These are phyloP conservation scores for Cyclophora punctaria DNA, from an alignment of 2,888 invertebrate species.

Conservation along the genomic window DNA sequence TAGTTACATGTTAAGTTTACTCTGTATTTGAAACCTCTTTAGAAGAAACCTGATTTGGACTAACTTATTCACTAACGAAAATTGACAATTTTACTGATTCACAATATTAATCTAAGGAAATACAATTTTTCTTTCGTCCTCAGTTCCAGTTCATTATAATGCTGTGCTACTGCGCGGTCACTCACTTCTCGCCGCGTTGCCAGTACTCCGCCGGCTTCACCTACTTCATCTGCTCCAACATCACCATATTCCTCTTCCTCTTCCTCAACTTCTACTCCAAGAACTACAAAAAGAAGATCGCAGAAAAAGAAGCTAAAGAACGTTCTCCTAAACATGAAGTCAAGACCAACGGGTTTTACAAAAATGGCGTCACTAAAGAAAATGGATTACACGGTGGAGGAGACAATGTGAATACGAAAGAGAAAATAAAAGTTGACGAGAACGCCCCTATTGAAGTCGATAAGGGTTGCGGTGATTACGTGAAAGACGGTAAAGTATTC, in stretches of 20 bases:
- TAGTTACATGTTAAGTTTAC: neutral
- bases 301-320: constrained; percentile 36
- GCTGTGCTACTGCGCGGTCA: constrained; percentile 76
- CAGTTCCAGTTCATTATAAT: constrained; percentile 81
- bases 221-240: constrained; percentile 71
- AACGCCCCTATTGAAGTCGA: constrained; percentile 49
- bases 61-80: neutral
- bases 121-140: neutral
- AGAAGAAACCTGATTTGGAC: neutral
- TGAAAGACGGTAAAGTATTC: constrained; percentile 49
- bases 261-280: constrained; percentile 80
- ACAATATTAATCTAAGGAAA: neutral
- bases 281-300: constrained; percentile 65
- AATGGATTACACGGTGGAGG: neutral
- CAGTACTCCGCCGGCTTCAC: constrained; percentile 77
- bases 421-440: constrained; percentile 38
- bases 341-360: constrained; percentile 27
- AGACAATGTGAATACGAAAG: constrained; percentile 20
- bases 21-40: too few species aligned
- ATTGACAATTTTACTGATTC: neutral
- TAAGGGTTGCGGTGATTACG: constrained; percentile 49
- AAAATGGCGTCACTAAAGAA: constrained; percentile 26
- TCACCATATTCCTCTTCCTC: constrained; percentile 77
- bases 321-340: constrained; percentile 33
- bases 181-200: constrained; percentile 74